Percentiles rank a stretch among this genome's conserved stretches.
Evolutionary conservation across 2,888 invertebrate species (phyloP).

Genomic region (Drosophila paucipuncta): DNA sequence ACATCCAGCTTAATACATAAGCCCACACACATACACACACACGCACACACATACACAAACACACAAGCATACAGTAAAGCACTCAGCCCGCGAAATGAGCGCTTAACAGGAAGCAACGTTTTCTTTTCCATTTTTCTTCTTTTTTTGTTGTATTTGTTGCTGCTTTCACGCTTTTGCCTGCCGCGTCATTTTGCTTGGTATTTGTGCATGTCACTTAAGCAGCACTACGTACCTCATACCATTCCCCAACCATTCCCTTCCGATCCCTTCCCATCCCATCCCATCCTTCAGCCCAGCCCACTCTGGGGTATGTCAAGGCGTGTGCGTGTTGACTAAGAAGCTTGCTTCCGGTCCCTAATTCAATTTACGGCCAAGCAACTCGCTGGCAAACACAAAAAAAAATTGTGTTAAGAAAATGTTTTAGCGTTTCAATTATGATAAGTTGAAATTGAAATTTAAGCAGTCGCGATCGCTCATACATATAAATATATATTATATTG

Average conservation of each 20-base stretch:
- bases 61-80: conserved; percentile 13
- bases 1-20: conserved; percentile 9
- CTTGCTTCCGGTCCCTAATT: conserved; percentile 54
- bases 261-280: not conserved
- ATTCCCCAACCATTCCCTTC: not conserved
- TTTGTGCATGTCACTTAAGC: conserved; percentile 52
- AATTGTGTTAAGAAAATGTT: conserved; percentile 10
- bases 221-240: conserved; percentile 21
- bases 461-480: not conserved
- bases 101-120: conserved; percentile 37
- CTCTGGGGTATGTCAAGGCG: conserved; percentile 6
- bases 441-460: conserved; percentile 14
- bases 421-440: conserved; percentile 17
- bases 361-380: conserved; percentile 47
- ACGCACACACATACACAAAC: not conserved
- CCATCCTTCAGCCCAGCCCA: not conserved
- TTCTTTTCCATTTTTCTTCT: not conserved
- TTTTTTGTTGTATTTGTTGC: not conserved
- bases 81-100: conserved; percentile 50
- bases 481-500: not conserved
- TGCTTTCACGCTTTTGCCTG: conserved; percentile 9
- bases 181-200: conserved; percentile 41
- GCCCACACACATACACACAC: conserved; percentile 12
- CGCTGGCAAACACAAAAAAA: conserved; percentile 15
- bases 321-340: conserved; percentile 29